phyloP scores from a whole-genome alignment of 1,140 invertebrate species.

The Pinna nobilis region DNA sequence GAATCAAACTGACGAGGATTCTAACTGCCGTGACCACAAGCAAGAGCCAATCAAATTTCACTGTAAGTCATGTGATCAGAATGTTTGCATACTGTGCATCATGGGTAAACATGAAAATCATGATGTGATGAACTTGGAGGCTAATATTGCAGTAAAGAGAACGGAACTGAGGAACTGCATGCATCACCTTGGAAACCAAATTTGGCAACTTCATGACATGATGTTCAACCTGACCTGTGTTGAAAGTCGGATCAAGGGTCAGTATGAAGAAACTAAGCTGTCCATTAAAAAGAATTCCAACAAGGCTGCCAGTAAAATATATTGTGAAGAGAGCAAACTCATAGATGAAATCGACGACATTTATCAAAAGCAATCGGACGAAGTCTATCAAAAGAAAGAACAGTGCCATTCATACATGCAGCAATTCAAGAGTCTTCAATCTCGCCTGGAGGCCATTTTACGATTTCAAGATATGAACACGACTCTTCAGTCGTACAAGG shows the following conservation, averaged over 20 bases:
- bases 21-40: constrained; percentile 26
- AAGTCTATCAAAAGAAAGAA: constrained; percentile 32
- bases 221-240: constrained; percentile 42
- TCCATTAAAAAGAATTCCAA: constrained; percentile 31
- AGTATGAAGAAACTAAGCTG: constrained; percentile 39
- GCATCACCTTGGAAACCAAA: constrained; percentile 32
- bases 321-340: constrained; percentile 25
- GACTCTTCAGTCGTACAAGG: constrained; percentile 10
- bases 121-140: constrained; percentile 12
- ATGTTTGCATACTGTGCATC: constrained; percentile 40
- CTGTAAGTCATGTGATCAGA: constrained; percentile 36
- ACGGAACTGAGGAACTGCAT: constrained; percentile 10
- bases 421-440: constrained; percentile 36
- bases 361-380: constrained; percentile 26
- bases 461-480: constrained; percentile 13
- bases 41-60: constrained; percentile 39
- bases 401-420: constrained; percentile 26
- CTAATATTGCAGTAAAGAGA: background rate
- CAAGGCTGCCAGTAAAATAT: constrained; percentile 24
- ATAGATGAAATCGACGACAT: constrained; percentile 31
- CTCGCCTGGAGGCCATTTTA: constrained; percentile 26
- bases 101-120: constrained; percentile 40
- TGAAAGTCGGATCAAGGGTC: constrained; percentile 37
- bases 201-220: constrained; percentile 33
- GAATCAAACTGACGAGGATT: background rate